Conservation (phyloP, 2,113 vertebrate species). For the Chloebia gouldiae region DNA sequence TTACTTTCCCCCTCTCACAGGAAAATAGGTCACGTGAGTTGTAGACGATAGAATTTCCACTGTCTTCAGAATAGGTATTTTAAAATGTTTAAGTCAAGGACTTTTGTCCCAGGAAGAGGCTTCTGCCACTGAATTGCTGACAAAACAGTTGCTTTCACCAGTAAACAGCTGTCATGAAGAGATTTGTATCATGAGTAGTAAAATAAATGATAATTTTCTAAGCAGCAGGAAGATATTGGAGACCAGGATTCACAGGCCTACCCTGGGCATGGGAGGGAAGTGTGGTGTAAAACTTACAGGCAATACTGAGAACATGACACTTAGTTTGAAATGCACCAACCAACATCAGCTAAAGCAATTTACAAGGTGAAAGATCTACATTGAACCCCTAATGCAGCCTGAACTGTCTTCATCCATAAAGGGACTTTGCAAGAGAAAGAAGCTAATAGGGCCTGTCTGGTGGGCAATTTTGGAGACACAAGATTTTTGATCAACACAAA, state of each 20-base stretch:
- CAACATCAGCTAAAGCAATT: neutral
- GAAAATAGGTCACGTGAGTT: neutral
- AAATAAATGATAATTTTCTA: neutral
- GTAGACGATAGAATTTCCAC: neutral
- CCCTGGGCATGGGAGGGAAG: neutral
- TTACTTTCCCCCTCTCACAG: neutral
- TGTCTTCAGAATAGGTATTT: neutral
- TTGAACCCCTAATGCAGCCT: neutral
- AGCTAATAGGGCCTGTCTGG: neutral
- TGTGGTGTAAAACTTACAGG: neutral
- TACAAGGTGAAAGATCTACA: neutral
- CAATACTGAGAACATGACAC: neutral
- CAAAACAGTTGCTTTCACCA: neutral
- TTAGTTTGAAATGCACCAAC: neutral
- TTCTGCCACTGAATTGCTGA: neutral
- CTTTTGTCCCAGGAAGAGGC: neutral
- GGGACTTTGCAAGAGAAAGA: neutral
- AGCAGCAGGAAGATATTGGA: neutral
- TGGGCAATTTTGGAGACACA: neutral
- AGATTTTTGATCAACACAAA: neutral
- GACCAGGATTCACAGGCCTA: neutral
- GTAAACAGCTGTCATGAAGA: neutral
- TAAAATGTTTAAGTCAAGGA: neutral
- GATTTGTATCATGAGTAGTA: neutral
- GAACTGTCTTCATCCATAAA: neutral